These are phyloP conservation scores for Brachyhypopomus occidentalis DNA, from an alignment of 2,113 vertebrate species.

Conservation along the genomic window DNA sequence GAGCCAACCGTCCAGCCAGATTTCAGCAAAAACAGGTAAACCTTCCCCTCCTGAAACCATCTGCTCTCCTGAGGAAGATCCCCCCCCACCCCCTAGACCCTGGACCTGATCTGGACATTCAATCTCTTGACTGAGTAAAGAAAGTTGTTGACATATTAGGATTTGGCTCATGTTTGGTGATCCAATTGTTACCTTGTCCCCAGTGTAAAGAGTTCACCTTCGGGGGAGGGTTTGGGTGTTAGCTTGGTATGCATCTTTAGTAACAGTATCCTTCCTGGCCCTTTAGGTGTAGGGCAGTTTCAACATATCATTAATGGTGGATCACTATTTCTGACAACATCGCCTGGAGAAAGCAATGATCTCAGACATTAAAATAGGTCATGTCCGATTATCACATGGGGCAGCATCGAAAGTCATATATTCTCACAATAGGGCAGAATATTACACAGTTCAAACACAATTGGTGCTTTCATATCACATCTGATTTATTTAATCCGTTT, in stretches of 20 bases:
- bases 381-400: not conserved
- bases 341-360: conserved; percentile 12
- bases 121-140: conserved; percentile 61
- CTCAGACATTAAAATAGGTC: conserved; percentile 16
- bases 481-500: not conserved
- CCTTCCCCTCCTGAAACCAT: conserved; percentile 26
- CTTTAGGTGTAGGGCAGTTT: conserved; percentile 17
- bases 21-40: conserved; percentile 86
- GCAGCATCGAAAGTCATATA: conserved; percentile 5
- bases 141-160: conserved; percentile 12
- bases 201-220: conserved; percentile 36
- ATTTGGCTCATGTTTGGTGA: conserved; percentile 42
- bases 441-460: not conserved
- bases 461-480: not conserved
- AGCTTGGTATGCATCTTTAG: conserved; percentile 21
- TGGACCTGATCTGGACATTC: conserved; percentile 49
- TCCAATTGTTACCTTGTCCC: not conserved
- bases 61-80: not conserved
- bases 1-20: conserved; percentile 81
- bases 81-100: conserved; percentile 7
- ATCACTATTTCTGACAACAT: conserved; percentile 4
- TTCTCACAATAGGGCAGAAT: conserved; percentile 14
- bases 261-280: conserved; percentile 56
- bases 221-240: not conserved
- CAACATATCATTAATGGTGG: conserved; percentile 13